A percentile compares a stretch with the other conserved stretches of the same genome.
Evolutionary conservation across 2,888 invertebrate species (phyloP).

Genomic region (Limnephilus rhombicus): DNA sequence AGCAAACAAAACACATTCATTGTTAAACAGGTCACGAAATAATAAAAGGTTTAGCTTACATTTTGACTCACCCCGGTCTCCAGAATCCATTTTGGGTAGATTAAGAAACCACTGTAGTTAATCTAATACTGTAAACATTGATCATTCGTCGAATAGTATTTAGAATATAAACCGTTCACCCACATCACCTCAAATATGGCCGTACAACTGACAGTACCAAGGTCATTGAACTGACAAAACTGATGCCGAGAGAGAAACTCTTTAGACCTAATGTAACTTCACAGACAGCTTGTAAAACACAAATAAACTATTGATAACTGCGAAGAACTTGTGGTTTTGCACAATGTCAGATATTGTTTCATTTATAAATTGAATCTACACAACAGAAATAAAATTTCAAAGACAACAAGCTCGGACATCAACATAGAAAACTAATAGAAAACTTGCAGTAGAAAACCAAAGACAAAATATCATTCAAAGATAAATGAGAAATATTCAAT

Average conservation of each 20-base stretch:
- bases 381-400: conserved; percentile 31
- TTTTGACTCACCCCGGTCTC: conserved; percentile 59
- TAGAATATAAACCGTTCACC: conserved; percentile 61
- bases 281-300: background rate
- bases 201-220: conserved; percentile 62
- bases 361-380: conserved; percentile 24
- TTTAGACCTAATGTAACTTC: conserved; percentile 2
- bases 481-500: background rate
- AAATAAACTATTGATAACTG: background rate
- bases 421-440: conserved; percentile 23
- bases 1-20: conserved; percentile 49
- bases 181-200: conserved; percentile 64
- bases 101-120: conserved; percentile 25
- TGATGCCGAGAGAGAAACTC: conserved; percentile 46
- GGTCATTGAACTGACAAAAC: conserved; percentile 62
- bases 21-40: conserved; percentile 57
- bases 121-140: conserved; percentile 54
- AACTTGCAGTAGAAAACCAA: background rate
- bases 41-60: conserved; percentile 35
- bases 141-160: conserved; percentile 34
- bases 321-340: background rate
- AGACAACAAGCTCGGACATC: conserved; percentile 23
- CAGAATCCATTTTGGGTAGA: conserved; percentile 54
- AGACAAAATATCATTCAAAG: background rate
- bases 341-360: conserved; percentile 23